A percentile compares a stretch with the other conserved stretches of the same genome.
Evolutionary conservation across 2,797 vertebrate genomes (phyloP).

Genomic region (Pseudomugil gertrudae): DNA sequence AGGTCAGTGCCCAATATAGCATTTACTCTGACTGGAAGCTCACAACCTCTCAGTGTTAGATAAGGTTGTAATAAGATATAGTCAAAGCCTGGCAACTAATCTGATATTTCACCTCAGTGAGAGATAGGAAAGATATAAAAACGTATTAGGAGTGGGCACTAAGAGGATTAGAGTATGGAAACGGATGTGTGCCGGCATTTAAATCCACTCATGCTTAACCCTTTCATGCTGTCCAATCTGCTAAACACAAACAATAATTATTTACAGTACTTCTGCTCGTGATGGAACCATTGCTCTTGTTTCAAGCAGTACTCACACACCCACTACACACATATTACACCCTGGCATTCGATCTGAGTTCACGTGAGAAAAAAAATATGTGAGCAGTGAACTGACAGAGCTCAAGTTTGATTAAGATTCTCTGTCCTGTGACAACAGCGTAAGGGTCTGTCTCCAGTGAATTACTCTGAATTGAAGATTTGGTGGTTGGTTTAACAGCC

Average conservation of each 20-base stretch:
- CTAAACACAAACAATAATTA: conserved; percentile 72
- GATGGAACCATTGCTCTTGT: conserved; percentile 47
- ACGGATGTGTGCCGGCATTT: conserved; percentile 80
- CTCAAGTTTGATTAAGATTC: conserved; percentile 75
- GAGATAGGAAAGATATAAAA: conserved; percentile 85
- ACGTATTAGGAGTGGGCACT: conserved; percentile 83
- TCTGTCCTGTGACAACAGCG: conserved; percentile 63
- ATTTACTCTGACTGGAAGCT: conserved; percentile 33
- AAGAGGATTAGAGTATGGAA: conserved; percentile 86
- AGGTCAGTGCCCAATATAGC: conserved; percentile 14
- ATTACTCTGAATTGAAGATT: conserved; percentile 67
- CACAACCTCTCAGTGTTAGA: conserved; percentile 72
- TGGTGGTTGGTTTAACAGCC: conserved; percentile 55
- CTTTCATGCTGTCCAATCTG: conserved; percentile 78
- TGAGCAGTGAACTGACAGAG: conserved; percentile 51
- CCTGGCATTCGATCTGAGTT: conserved; percentile 49
- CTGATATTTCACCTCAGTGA: conserved; percentile 84
- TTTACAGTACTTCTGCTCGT: conserved; percentile 54
- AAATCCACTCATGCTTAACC: conserved; percentile 85
- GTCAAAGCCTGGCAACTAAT: conserved; percentile 83
- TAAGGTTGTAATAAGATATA: conserved; percentile 86
- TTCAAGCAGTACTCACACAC: conserved; percentile 33
- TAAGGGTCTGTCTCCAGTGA: conserved; percentile 48
- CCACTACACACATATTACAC: conserved; percentile 8
- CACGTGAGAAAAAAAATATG: conserved; percentile 23